Conservation (phyloP, 2,113 vertebrate genomes). For the Calyptomena viridis region DNA sequence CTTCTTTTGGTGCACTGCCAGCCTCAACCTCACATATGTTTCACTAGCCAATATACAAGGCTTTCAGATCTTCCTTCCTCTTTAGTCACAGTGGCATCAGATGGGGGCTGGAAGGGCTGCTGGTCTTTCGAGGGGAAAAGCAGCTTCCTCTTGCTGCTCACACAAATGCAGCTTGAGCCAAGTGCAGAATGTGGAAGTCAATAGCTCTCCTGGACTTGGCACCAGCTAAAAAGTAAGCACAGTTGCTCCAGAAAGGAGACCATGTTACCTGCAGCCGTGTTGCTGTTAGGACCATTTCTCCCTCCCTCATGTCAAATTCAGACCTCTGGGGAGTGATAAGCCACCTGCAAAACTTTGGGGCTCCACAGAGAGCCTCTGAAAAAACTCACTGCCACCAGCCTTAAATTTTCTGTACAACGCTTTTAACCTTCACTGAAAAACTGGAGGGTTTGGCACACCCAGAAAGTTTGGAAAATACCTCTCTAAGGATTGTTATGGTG, state of each 20-base stretch:
- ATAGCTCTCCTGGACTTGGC: not conserved
- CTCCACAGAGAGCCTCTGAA: rapidly evolving
- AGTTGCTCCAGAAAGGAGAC: not conserved
- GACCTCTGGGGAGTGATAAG: not conserved
- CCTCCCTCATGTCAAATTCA: not conserved
- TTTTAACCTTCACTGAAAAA: not conserved
- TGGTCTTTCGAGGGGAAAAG: not conserved
- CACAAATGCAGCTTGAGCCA: not conserved
- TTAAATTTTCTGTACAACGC: not conserved
- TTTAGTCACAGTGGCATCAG: not conserved
- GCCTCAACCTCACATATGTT: not conserved
- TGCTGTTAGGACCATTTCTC: not conserved
- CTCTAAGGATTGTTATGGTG: not conserved
- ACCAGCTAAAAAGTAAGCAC: not conserved
- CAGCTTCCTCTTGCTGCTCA: not conserved
- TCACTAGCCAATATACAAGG: not conserved
- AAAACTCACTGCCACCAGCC: not conserved
- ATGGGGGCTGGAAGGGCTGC: not conserved
- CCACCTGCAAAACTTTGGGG: not conserved
- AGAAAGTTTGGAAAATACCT: not conserved
- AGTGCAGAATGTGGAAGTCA: rapidly evolving
- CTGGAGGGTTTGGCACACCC: not conserved
- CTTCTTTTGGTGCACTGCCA: not conserved
- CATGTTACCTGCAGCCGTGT: not conserved
- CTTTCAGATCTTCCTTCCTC: not conserved